Conservation (phyloP, 2,888 invertebrate genomes). For the Crocallis elinguaria region DNA sequence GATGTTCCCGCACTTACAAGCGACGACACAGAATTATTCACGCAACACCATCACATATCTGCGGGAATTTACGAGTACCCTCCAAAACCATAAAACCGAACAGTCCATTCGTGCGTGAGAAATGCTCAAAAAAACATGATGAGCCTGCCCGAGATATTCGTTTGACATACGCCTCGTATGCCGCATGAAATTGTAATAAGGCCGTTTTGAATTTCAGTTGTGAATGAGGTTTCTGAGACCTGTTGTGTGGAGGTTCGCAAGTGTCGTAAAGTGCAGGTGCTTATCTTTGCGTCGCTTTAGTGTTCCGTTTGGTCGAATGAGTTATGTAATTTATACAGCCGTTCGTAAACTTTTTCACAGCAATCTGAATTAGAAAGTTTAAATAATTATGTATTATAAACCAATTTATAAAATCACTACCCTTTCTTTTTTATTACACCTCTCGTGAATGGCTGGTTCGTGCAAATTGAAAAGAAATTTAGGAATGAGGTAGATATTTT, state of each 20-base stretch:
- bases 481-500: too few species aligned
- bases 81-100: conserved; percentile 33
- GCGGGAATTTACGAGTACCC: conserved; percentile 32
- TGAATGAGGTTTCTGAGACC: conserved; percentile 23
- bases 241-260: conserved; percentile 2
- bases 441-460: too few species aligned
- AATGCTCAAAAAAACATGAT: conserved; percentile 36
- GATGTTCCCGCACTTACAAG: conserved; percentile 3
- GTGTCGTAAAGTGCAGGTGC: background rate
- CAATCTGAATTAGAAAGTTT: too few species aligned
- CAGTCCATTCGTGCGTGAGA: conserved; percentile 31
- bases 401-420: too few species aligned
- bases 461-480: too few species aligned
- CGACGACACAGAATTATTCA: conserved; percentile 10
- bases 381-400: too few species aligned
- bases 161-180: conserved; percentile 32
- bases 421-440: too few species aligned
- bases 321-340: too few species aligned
- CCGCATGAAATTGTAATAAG: conserved; percentile 53
- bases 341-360: too few species aligned
- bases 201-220: conserved; percentile 34
- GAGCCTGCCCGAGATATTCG: conserved; percentile 26
- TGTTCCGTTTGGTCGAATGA: background rate
- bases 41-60: conserved; percentile 22
- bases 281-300: background rate